Evolutionary conservation across 2,888 invertebrate genomes (phyloP).

Genomic region (Pterostichus madidus): DNA sequence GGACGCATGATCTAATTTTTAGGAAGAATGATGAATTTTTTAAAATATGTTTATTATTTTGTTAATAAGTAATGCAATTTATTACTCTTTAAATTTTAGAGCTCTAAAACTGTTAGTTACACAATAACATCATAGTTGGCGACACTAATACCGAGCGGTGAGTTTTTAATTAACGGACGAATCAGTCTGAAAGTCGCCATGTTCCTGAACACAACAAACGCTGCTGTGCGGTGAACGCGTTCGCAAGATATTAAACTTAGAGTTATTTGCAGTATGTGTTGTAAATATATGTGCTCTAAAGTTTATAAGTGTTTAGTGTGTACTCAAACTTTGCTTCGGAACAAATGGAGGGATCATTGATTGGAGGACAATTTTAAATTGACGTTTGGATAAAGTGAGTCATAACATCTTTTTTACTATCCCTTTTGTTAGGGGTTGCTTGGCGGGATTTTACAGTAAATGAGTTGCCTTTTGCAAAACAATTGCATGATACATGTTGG

Average conservation of each 20-base stretch:
- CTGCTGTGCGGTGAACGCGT: conserved; percentile 63
- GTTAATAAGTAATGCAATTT: not conserved
- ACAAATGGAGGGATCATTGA: conserved; percentile 62
- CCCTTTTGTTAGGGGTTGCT: conserved; percentile 64
- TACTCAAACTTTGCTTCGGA: conserved; percentile 35
- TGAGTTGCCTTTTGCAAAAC: conserved; percentile 6
- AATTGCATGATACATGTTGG: not conserved
- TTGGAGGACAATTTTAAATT: conserved; percentile 55
- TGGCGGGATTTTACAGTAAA: conserved; percentile 44
- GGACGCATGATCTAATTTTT: too few species aligned
- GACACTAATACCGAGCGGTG: conserved; percentile 17
- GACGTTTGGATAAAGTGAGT: conserved; percentile 64
- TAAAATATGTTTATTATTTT: not conserved
- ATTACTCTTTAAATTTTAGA: not conserved
- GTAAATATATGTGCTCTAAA: conserved; percentile 62
- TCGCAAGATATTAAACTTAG: conserved; percentile 59
- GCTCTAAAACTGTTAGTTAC: not conserved
- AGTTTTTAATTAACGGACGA: conserved; percentile 36
- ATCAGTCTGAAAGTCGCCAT: conserved; percentile 65
- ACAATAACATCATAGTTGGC: conserved; percentile 25
- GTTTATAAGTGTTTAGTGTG: conserved; percentile 61
- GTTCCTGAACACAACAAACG: conserved; percentile 62
- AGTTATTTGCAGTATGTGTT: conserved; percentile 64
- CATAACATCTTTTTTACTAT: conserved; percentile 56
- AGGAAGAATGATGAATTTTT: not conserved